Evolutionary conservation across 2,888 invertebrate species (phyloP), one percentile per base, ranked within the genome.

Genomic region (Pammene fasciana): DNA sequence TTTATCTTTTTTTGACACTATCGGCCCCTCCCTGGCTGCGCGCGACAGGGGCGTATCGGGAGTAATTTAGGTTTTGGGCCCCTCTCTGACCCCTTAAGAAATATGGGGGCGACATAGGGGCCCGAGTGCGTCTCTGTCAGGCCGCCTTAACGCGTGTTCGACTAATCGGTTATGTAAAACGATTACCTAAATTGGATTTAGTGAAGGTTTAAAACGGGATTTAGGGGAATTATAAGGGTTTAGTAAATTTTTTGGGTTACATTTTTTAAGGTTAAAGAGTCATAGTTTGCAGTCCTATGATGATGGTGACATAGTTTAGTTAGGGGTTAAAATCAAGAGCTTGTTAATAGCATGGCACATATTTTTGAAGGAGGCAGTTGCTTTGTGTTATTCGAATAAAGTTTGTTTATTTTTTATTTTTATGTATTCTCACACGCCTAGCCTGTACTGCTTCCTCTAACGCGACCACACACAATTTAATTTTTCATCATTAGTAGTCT

Each of bases 1-100:
- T 91, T 92, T 93, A 92, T 93, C 92, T 93, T 93, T 89, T 90
- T 91, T 87, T 92, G 93, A 93, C 92, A 90, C 88, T 92, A 92
- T 93, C 92, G 82, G 83, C 74, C 85, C 89, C 89, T 85, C 88
- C 87, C 84, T 81, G 77, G 81, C 80, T 76, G 86, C 82, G 82
- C 65, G 82, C 80, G 89, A 88, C 89, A 89, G 88, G 89, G 90
- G 90, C 86, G 89, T 85, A 86, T 87, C 83, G 85, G 89, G 86
- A 84, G 88, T 86, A 86, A 83, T 89, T 90, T 85, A 82, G 85
- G 82, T 78, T 81, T 76, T 77, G 80, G 67, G 81, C 79, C 85
- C 87, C 86, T 77, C 80, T 83, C 77, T 82, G 85, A 83, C 83
- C 86, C 84, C 84, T 84, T 78, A 85, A 90, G 88, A 88, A 89